Base-by-base conservation (phyloP, 2,113 vertebrate genomes). In the Chauna torquata region DNA sequence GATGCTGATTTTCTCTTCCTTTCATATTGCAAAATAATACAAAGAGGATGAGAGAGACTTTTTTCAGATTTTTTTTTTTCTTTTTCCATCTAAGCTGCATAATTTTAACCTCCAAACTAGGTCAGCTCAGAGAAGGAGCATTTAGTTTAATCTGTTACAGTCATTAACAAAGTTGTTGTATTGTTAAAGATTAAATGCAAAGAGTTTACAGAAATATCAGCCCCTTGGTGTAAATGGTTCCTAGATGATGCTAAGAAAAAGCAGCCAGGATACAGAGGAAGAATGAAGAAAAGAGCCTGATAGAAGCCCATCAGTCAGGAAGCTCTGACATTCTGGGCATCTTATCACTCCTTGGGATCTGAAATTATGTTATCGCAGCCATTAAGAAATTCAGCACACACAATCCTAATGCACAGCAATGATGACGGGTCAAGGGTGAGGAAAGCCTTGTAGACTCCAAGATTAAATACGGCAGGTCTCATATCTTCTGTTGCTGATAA, bases 71-170 rank as follows among this genome's bases (percentile, higher is more conserved):
- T 64, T 30, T 38, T 15, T 3, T 14, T 68, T 47, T 92, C 86
- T 92, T 50, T 94, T 90, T 28, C 28, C 59, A 86, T 74, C 72
- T 90, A 84, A 18, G 38, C 78, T 82, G 44, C 72, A 93, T 96
- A 91, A 96, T 87, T 83, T 95, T 86, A 88, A 94, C 82, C 42
- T 90, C 76, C 75, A 95, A 97, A 97, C 54, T 97, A 97, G 93
- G 96, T 91, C 96, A 98, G 42, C 62, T 95, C 49, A 64, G 71
- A 87, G 62, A 96, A 28, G 74, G 42, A 95, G 58, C 54, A 88
- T 91, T 97, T 90, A 91, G 84, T 95, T 94, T 94, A 70, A 95
- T 95, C 71, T 95, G 93, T 95, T 92, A 90, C 38, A 95, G 75
- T 66, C 94, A 97, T 94, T 96, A 97, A 97, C 74, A 90, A 96